Base-by-base conservation (phyloP, 2,113 vertebrate genomes). In the Scartelaos histophorus region DNA sequence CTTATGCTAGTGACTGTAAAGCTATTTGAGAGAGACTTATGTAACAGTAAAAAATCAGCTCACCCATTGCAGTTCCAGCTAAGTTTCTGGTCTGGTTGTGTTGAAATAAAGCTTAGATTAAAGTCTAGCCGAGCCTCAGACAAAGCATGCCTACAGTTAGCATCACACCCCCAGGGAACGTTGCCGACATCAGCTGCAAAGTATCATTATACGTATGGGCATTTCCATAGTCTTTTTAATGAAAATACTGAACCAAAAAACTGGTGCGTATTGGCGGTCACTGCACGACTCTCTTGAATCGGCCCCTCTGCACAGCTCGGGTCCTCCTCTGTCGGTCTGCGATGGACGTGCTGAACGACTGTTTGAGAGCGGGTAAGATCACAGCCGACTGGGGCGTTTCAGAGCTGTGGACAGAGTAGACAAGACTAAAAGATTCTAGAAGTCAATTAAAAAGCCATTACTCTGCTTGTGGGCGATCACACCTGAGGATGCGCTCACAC, bases 321-420 rank as follows among this genome's bases (percentile, higher is more conserved):
- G 87, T 72, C 75, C 92, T 89, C 73, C 88, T 93, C 91, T 94
- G 93, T 79, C 92, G 85, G 46, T 95, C 92, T 0, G 91, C 89
- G 0, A 93, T 81, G 53, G 34, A 92, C 34, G 76, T 92, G 61
- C 72, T 92, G 45, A 92, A 70, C 35, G 86, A 94, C 72, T 93
- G 93, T 81, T 91, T 94, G 71, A 95, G 90, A 0, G 94, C 92
- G 0, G 94, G 94, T 29, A 96, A 84, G 46, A 93, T 82, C 25
- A 92, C 9, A 0, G 90, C 85, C 4, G 82, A 21, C 2, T 87
- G 88, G 66, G 85, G 83, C 22, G 79, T 35, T 58, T 76, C 86
- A 66, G 64, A 78, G 62, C 92, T 93, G 70, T 13, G 15, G 47
- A 24, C 25, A 67, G 5, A 61, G 2, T 9, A 66, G 17, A 19